Conservation (phyloP, 2,888 invertebrate species). For the Ephialtes manifestator region DNA sequence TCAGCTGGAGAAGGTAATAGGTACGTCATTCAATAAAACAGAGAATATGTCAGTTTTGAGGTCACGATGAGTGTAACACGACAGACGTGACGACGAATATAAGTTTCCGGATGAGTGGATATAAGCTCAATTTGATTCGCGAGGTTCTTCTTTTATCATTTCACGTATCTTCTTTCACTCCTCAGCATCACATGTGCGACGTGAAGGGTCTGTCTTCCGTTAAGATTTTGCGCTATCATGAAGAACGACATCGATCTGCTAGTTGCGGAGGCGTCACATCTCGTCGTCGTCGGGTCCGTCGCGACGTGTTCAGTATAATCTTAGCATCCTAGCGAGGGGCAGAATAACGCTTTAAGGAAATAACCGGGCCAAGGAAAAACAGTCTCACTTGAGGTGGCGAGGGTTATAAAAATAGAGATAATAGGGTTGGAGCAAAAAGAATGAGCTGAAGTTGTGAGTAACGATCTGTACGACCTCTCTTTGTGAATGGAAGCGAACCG, state of each 20-base stretch:
- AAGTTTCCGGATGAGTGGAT: neutral
- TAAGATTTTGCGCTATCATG: slow-evolving; percentile 8
- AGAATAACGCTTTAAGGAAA: neutral
- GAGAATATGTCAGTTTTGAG: neutral
- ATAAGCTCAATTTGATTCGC: neutral
- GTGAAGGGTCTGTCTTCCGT: neutral
- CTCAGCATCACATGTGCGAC: neutral
- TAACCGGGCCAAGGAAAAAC: slow-evolving; percentile 21
- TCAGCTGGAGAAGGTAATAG: neutral
- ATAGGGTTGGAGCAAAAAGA: neutral
- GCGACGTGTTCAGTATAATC: slow-evolving; percentile 1
- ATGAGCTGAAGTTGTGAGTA: neutral
- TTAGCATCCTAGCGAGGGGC: neutral
- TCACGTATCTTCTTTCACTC: neutral
- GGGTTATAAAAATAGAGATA: neutral
- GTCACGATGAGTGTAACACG: neutral
- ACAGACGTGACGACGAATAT: neutral
- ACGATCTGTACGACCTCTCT: slow-evolving; percentile 9
- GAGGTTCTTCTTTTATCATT: neutral
- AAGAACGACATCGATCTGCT: slow-evolving; percentile 25
- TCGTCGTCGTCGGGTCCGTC: neutral
- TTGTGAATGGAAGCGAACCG: neutral
- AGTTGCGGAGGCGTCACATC: neutral
- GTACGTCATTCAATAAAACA: neutral
- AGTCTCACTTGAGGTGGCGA: neutral